A percentile compares a stretch with the other conserved stretches of the same genome.
These are phyloP conservation scores for Columbina picui DNA, from an alignment of 2,113 vertebrate species.

Conservation along the genomic window DNA sequence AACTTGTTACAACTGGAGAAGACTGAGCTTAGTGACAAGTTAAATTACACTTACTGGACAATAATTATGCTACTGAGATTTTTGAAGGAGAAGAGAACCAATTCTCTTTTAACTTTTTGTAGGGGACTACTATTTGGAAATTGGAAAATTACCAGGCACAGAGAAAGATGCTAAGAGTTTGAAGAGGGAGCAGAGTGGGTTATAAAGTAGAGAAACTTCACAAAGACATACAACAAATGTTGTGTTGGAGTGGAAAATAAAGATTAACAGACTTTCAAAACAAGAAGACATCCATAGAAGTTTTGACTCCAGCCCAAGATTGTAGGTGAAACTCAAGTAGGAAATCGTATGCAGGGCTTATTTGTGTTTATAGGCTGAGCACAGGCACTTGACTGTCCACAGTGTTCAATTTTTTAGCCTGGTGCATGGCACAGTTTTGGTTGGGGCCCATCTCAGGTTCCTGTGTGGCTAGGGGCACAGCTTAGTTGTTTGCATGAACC, in stretches of 20 bases:
- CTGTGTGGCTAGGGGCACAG: neutral
- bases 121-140: neutral
- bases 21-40: neutral
- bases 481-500: neutral
- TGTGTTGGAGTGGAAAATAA: constrained; percentile 22
- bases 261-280: constrained; percentile 4
- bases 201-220: neutral
- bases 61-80: neutral
- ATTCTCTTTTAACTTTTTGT: neutral
- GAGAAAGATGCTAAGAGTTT: neutral
- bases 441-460: too few relatives aligned
- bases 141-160: neutral
- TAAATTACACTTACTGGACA: neutral
- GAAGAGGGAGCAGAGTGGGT: neutral
- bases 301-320: neutral
- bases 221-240: neutral
- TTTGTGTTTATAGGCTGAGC: neutral
- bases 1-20: neutral
- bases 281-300: neutral
- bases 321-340: neutral
- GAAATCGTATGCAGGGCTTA: neutral
- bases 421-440: neutral
- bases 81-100: neutral
- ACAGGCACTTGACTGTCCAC: neutral
- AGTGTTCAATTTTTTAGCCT: neutral